These are phyloP conservation scores for Macrotrachela quadricornifera DNA, from an alignment of 1,140 invertebrate species.

Conservation along the genomic window DNA sequence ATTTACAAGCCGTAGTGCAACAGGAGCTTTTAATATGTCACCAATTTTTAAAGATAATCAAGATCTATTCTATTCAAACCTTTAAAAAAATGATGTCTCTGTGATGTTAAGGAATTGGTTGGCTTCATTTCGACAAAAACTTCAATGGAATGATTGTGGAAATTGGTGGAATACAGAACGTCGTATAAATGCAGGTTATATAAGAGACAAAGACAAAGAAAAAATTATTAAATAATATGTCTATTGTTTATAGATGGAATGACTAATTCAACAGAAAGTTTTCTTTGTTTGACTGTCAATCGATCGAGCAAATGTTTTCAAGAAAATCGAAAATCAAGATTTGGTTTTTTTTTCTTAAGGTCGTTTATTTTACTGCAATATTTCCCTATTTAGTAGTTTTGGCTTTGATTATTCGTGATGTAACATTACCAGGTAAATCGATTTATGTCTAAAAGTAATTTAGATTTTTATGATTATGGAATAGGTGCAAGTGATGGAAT, in stretches of 20 bases:
- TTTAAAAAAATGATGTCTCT: too few species aligned
- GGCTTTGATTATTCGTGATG: slow-evolving; percentile 52
- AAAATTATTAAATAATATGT: too few species aligned
- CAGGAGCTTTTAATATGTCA: not conserved
- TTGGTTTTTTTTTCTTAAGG: slow-evolving; percentile 62
- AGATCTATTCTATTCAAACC: too few species aligned
- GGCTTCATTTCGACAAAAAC: slow-evolving; percentile 35
- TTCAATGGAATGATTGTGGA: slow-evolving; percentile 48
- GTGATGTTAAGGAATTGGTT: not conserved
- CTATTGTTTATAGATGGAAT: too few species aligned
- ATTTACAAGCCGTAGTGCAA: slow-evolving; percentile 3
- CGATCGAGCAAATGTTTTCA: slow-evolving; percentile 29
- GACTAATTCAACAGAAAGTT: too few species aligned
- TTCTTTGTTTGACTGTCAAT: too few species aligned
- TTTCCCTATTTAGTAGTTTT: slow-evolving; percentile 63
- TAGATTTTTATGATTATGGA: too few species aligned
- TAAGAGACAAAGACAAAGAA: too few species aligned
- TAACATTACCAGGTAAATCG: slow-evolving; percentile 57
- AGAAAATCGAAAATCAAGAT: slow-evolving; percentile 59
- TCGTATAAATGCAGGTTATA: not conserved
- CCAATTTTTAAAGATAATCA: not conserved
- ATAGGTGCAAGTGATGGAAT: too few species aligned
- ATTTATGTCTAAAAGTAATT: slow-evolving; percentile 28
- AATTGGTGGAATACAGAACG: slow-evolving; percentile 15
- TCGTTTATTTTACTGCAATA: slow-evolving; percentile 50